Base-by-base conservation (phyloP, 1,140 invertebrate species). In the Caenorhabditis latens region DNA sequence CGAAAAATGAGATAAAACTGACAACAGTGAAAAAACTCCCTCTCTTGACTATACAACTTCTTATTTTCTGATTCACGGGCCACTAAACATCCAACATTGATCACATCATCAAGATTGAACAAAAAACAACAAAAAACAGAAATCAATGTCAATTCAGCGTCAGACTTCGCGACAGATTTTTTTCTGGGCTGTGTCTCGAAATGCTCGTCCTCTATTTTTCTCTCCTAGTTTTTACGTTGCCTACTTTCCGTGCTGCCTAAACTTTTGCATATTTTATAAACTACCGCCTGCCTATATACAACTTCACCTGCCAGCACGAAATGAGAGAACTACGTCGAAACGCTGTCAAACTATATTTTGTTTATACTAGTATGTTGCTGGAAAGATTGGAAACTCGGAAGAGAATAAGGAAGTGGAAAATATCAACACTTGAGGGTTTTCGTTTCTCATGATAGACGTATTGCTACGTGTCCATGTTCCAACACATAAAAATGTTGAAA, bases 251-350 rank as follows among this genome's bases (percentile, higher is more conserved):
- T 46, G 42, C 9, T 43, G 42, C 43, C 42, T 50, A 79, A 79
- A 79, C 21, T 79, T 79, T 79, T 79, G 71, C 71, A 79, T 79
- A 79, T 79, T 79, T 79, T 50, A 79, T 79, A 53, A 79, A 32
- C 71, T 79, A 40, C 43, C 46, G 71, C 71, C n/a, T 11, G 46
- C 63, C 19, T 61, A 16, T 42, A 71, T 79, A 53, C 21, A 50
- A n/a, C 71, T 46, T 32, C 65, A 71, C 65, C 65, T 71, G 24
- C 42, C 13, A 19, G 32, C 32, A 14, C 14, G 21, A 63, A 21
- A 19, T 19, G 21, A 7, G 32, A 32, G 21, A 63, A 63, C 24
- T 11, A 32, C 6, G 7, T 21, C 4, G 61, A 40, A 6, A 14
- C 7, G 11, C 8, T 11, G 19, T 14, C 8, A 24, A 8, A 58